Evolutionary conservation across 2,888 invertebrate species (phyloP), one percentile per base, ranked within the genome.

Genomic region (Acleris holmiana): DNA sequence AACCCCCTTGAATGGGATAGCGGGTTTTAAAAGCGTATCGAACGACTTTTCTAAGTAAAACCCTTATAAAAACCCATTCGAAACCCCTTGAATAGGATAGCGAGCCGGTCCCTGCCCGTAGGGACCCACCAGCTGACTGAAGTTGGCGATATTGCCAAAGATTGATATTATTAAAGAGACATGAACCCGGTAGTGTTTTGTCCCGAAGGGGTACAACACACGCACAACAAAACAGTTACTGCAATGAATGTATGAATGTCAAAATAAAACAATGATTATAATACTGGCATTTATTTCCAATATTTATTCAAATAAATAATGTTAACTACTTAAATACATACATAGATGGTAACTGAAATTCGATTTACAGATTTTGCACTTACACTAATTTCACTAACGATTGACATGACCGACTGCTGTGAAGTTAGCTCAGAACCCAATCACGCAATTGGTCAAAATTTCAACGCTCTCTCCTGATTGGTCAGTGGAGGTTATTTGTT

Each of bases 201-300:
- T n/a, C n/a, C n/a, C n/a, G n/a, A n/a, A n/a, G n/a, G n/a, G n/a
- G n/a, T n/a, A n/a, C n/a, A n/a, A n/a, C n/a, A n/a, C n/a, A n/a
- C n/a, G n/a, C 29, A 29, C 29, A 10, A 8, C 1, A 8, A 1
- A 2, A 1, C 1, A 8, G 10, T 29, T 1, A 29, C 29, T 10
- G 29, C 10, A 10, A 29, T 29, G 29, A 2, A 23, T 5, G n/a
- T 23, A 50, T 8, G 6, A 54, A 35, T 35, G 18, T n/a, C 7
- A 44, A 41, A 65, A 59, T 54, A 44, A 65, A 65, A 65, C 64
- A 21, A 53, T 17, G 7, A 19, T 49, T 1, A 55, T 44, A 59
- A 65, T 65, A 65, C 59, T 65, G 64, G 59, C 15, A 21, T 64
- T 59, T 65, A 65, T 65, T 65, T 49, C 44, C 64, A 65, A 65